Base-by-base conservation (phyloP, 2,113 vertebrate genomes). In the Blennius ocellaris region DNA sequence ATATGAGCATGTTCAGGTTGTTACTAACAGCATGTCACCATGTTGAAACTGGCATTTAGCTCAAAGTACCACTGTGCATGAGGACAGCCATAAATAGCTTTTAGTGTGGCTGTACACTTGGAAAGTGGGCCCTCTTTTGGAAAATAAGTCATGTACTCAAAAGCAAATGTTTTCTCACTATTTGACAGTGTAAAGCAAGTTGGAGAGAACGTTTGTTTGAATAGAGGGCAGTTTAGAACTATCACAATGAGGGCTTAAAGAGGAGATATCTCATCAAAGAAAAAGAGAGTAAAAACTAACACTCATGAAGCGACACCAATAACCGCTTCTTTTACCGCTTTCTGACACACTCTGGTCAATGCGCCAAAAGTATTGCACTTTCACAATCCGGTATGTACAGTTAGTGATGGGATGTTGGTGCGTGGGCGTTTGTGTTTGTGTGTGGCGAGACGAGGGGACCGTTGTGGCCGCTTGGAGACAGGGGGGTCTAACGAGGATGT, bases 401-500 rank as follows among this genome's bases (percentile, higher is more conserved):
- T 41, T 40, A 50, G 45, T 45, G 15, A n/a, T 53, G 10, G 17
- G 16, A 17, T 55, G 53, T 71, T 57, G 69, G 17, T 58, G 37
- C 66, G 37, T 73, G 17, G 21, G 21, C 73, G 47, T 70, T 39
- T 53, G 54, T 52, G 36, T 66, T 50, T 65, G 40, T 62, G 62
- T 54, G 57, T 56, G 49, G 52, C 2, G 38, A 62, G 78, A 65
- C 60, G 68, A 61, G 72, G 63, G 53, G 70, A 69, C 78, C 59
- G 56, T 58, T 73, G 36, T 50, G 71, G 78, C 76, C 53, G 30
- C 64, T 72, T 58, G 81, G 82, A 84, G 82, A 85, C 87, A 30
- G 83, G 75, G 69, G 71, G 85, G 81, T 74, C 88, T 93, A 93
- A 94, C 89, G 11, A 93, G 92, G 91, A 94, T 92, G 78, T 92